A percentile compares a stretch with the other conserved stretches of the same genome.
These are phyloP conservation scores for Pseudomyrmex gracilis DNA, from an alignment of 1,140 invertebrate species.

Conservation along the genomic window DNA sequence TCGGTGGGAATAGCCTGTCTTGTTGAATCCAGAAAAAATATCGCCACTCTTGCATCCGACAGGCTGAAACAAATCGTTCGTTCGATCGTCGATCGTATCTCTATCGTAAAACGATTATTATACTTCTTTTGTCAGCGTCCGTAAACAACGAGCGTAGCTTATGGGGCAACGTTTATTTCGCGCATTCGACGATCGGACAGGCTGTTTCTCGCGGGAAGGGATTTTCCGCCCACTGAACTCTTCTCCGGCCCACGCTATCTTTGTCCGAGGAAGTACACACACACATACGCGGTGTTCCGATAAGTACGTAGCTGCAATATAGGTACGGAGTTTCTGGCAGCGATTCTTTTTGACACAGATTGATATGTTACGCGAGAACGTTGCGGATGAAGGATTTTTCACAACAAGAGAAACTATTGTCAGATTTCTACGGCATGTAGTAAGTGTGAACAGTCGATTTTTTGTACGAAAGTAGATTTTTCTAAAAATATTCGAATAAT, in stretches of 20 bases:
- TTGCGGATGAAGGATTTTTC: background rate
- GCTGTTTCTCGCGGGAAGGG: background rate
- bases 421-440: background rate
- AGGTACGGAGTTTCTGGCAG: background rate
- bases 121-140: constrained; percentile 1
- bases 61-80: background rate
- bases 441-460: background rate
- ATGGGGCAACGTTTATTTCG: constrained; percentile 22
- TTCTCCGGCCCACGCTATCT: constrained; percentile 22
- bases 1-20: background rate
- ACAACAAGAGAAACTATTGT: background rate
- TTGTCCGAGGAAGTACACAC: constrained; percentile 3
- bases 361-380: background rate
- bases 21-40: background rate
- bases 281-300: background rate
- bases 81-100: background rate
- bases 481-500: background rate
- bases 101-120: constrained; percentile 46
- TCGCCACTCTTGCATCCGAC: background rate
- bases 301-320: background rate
- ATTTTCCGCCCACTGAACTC: constrained; percentile 33
- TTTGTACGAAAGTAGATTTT: background rate
- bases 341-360: constrained; percentile 1
- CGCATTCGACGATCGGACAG: background rate
- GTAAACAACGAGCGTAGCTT: constrained; percentile 1